Evolutionary conservation across 2,888 invertebrate genomes (phyloP), one percentile per base, ranked within the genome.

Genomic region (Apodemia hepburni): DNA sequence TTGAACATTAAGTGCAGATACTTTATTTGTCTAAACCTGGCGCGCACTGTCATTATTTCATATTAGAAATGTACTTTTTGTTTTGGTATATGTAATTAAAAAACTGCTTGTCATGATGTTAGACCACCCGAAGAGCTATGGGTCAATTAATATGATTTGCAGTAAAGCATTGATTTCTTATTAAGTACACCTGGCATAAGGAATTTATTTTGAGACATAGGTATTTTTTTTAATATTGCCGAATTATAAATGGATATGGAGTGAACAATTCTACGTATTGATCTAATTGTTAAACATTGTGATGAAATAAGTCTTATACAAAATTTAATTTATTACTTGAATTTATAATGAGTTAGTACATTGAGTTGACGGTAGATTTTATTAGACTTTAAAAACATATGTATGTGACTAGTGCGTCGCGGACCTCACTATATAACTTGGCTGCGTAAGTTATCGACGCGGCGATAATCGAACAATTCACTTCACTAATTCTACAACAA

Each of bases 1-100:
- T 91, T 91, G 91, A 91, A 91, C 91, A 91, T 91, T 88, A 87
- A 85, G 88, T 91, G 89, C 89, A 84, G 87, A 84, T 86, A 86
- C 84, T 81, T 83, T 87, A 88, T 88, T 88, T 89, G 84, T 86
- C 88, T 85, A 82, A 79, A 81, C 87, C 81, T 83, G 88, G 85
- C 88, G 88, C 85, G 86, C 89, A 87, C 87, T 84, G 87, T 85
- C 86, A 65, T 77, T 73, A 65, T 69, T 66, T 67, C 65, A 66
- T 72, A 70, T 65, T 66, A 68, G 70, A 73, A 70, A 71, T 70
- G 70, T 68, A 66, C 60, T 72, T 69, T 71, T 70, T 70, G 68
- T 70, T 70, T 71, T 74, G 70, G 71, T 70, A 68, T 69, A 67
- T 73, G 70, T 72, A 70, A 71, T 73, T 70, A 70, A 68, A 70